A percentile compares a stretch with the other conserved stretches of the same genome.
Conservation (phyloP, 2,113 vertebrate genomes). For the Pelmatolapia mariae region DNA sequence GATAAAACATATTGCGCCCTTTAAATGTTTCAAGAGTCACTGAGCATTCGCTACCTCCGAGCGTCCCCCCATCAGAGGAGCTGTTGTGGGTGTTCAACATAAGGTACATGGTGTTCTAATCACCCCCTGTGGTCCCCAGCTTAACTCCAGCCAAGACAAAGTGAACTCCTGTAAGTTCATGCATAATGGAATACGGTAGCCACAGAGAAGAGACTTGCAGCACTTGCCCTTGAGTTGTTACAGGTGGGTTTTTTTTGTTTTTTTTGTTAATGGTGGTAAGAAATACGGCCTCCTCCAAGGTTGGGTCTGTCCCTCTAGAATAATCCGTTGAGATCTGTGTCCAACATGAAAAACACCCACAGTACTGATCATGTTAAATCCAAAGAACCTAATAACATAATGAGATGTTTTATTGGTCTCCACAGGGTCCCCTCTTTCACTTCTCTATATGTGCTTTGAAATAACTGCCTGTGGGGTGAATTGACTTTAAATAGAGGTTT, state of each 20-base stretch:
- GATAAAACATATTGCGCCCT: constrained; percentile 20
- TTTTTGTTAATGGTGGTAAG: neutral
- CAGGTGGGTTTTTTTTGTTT: constrained; percentile 6
- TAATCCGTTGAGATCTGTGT: neutral
- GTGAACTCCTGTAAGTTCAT: constrained; percentile 49
- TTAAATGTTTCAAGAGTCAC: constrained; percentile 43
- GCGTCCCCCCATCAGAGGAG: constrained; percentile 38
- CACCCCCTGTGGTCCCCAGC: constrained; percentile 45
- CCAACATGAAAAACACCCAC: constrained; percentile 34
- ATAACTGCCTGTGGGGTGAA: constrained; percentile 23
- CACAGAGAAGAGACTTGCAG: neutral
- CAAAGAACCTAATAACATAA: constrained; percentile 19
- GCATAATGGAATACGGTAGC: constrained; percentile 51
- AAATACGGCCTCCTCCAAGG: constrained; percentile 3
- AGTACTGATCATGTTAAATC: constrained; percentile 7
- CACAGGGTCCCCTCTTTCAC: neutral
- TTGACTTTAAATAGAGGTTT: constrained; percentile 35
- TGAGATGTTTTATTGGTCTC: constrained; percentile 27
- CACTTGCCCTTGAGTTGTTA: constrained; percentile 52
- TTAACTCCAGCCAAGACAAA: constrained; percentile 58
- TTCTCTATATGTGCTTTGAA: constrained; percentile 13
- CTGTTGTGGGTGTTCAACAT: constrained; percentile 57
- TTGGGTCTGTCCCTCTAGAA: neutral
- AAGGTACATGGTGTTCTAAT: constrained; percentile 59
- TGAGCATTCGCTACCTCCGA: constrained; percentile 34